A percentile compares a stretch with the other conserved stretches of the same genome.
phyloP scores from a whole-genome alignment of 2,113 vertebrate genomes.

The Pangasianodon gigas region DNA sequence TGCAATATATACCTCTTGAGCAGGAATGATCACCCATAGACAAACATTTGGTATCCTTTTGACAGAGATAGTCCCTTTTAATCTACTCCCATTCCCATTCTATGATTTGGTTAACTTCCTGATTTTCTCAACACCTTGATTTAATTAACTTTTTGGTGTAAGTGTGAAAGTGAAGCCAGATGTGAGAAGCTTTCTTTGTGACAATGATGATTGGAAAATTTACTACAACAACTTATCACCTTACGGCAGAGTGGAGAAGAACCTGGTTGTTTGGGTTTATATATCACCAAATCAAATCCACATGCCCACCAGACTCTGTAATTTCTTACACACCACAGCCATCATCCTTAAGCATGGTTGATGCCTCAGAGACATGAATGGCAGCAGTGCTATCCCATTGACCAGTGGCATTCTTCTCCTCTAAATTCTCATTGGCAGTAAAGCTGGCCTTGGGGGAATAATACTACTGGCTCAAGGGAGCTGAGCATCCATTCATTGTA shows the following conservation, averaged over 20 bases:
- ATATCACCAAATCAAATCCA: background rate
- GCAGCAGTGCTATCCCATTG: background rate
- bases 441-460: background rate
- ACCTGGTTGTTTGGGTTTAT: background rate
- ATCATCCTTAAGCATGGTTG: background rate
- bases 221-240: background rate
- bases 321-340: background rate
- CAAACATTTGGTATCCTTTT: background rate
- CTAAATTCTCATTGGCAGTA: background rate
- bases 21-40: background rate
- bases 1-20: background rate
- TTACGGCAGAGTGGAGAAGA: background rate
- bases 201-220: background rate
- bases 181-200: background rate
- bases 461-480: background rate
- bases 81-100: background rate
- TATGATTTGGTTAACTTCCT: background rate
- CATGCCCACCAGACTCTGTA: background rate
- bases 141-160: slow-evolving; percentile 21
- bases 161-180: background rate
- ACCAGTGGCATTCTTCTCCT: background rate
- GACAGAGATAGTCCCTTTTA: background rate
- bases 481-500: background rate
- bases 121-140: background rate
- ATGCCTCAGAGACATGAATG: background rate